Evolutionary conservation across 2,797 vertebrate species (phyloP), one percentile per base, ranked within the genome.

Genomic region (Acanthurus lineatus): DNA sequence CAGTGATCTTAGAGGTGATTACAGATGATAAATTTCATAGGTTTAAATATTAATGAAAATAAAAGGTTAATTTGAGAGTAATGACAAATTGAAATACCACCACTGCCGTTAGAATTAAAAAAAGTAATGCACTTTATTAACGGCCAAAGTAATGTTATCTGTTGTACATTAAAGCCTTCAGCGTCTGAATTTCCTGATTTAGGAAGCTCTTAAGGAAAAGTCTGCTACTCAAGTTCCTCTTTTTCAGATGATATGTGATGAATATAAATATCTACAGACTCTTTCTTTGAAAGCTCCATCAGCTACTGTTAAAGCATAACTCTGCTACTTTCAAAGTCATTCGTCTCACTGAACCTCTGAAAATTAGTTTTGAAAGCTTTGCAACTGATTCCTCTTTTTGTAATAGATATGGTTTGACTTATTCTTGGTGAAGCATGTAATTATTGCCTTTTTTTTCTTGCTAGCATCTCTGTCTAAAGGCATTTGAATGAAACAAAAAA

Each of bases 31-130:
- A 58, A 78, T 78, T 20, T 58, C 47, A 49, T 44, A 0, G 7
- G 56, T 35, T 81, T 32, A 81, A 73, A 77, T 77, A 68, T 75
- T 73, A 60, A 83, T 77, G 67, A 69, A 54, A 67, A 53, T 25
- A 57, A 86, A 60, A 60, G 68, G 22, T 63, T 77, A 57, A 42
- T 61, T 28, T 9, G 28, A 69, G 47, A 53, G 5, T 54, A 45
- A 69, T 82, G 47, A 84, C 44, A 15, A 53, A 14, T 60, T 38
- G 48, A 22, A 49, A 32, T 25, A 25, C 51, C n/a, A 32, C 53
- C 7, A 6, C 65, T 49, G 40, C 52, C 61, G 20, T 52, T 56
- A 54, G 11, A 65, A 57, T 51, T 38, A 65, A 76, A 62, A 56
- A 42, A 51, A 19, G 19, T 47, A 40, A 51, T 20, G 3, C 15